These are phyloP conservation scores for Henicopernis longicauda DNA, from an alignment of 2,113 vertebrate species.

Conservation along the genomic window DNA sequence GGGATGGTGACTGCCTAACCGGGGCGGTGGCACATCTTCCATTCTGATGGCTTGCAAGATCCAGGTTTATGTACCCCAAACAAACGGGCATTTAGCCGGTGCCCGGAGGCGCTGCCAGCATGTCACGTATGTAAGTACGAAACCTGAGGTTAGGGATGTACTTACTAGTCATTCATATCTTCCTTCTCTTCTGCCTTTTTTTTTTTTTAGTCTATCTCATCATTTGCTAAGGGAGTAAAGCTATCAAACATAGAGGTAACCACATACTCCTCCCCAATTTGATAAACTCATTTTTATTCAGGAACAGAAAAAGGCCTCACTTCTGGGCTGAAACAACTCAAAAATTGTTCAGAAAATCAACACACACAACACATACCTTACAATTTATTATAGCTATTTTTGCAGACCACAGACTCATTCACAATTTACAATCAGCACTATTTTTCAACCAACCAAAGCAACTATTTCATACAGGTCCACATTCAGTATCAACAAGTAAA, in stretches of 20 bases:
- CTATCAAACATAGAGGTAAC: not conserved
- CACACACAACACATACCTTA: not conserved
- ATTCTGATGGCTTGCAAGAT: not conserved
- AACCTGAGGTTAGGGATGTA: not conserved
- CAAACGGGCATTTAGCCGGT: not conserved
- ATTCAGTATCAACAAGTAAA: slow-evolving; percentile 13
- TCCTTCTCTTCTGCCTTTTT: not conserved
- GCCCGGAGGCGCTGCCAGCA: fast-evolving
- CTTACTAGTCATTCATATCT: not conserved
- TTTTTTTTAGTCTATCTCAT: not conserved
- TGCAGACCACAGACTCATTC: not conserved
- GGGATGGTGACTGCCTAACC: fast-evolving
- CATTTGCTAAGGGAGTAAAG: not conserved
- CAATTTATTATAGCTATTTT: slow-evolving; percentile 1
- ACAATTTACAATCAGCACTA: not conserved
- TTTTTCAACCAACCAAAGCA: slow-evolving; percentile 11
- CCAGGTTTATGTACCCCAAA: fast-evolving
- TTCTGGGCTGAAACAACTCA: not conserved
- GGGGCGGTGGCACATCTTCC: not conserved
- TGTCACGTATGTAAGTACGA: fast-evolving
- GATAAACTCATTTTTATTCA: not conserved
- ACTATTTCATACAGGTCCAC: not conserved
- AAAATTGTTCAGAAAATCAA: not conserved
- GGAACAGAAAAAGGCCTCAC: not conserved
- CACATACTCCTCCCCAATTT: not conserved